These are phyloP conservation scores for Bombycilla garrulus DNA, from an alignment of 2,113 vertebrate genomes.

Conservation along the genomic window DNA sequence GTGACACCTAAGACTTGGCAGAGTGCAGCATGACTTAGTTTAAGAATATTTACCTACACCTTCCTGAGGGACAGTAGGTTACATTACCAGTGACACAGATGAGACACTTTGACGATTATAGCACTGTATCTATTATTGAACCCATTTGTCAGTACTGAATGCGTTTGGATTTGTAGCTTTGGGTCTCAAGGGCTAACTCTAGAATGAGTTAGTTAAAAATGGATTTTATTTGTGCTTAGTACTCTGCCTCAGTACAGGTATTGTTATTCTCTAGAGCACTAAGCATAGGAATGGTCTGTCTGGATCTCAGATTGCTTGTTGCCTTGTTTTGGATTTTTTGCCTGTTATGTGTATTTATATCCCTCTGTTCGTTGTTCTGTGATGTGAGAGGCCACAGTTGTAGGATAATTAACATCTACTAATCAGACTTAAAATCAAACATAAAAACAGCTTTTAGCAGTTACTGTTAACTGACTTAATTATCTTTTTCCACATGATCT, in stretches of 20 bases:
- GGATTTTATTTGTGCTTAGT: neutral
- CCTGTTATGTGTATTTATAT: neutral
- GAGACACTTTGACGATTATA: neutral
- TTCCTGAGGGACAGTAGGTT: neutral
- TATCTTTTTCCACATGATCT: neutral
- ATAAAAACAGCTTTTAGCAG: neutral
- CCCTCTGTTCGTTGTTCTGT: neutral
- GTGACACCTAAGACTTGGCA: neutral
- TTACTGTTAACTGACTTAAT: neutral
- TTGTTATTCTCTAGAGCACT: neutral
- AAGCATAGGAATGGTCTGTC: neutral
- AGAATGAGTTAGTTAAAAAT: slow-evolving; percentile 14
- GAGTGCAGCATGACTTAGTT: neutral
- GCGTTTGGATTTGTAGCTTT: neutral
- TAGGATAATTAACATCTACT: neutral
- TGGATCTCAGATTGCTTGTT: neutral
- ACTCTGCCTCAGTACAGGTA: neutral
- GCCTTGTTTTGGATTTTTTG: neutral
- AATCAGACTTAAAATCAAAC: neutral
- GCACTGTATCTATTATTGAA: slow-evolving; percentile 10
- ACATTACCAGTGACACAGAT: neutral
- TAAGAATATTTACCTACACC: neutral
- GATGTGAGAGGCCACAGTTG: neutral
- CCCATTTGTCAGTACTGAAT: neutral
- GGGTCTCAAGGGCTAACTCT: neutral